Base-by-base conservation (phyloP, 2,113 vertebrate species). In the Microcebus murinus region DNA sequence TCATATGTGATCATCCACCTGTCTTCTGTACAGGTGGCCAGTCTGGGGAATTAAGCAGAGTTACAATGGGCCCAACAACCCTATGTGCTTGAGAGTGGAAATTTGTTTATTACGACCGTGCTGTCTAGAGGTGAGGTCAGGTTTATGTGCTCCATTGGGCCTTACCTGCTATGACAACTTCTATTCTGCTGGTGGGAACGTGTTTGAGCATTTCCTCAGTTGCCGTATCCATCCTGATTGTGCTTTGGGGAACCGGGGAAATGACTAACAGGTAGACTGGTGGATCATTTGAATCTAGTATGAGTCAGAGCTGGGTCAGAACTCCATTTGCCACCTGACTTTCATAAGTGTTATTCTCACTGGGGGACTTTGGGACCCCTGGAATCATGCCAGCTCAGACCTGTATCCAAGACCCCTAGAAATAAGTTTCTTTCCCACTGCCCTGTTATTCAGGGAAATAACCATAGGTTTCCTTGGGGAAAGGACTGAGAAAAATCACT, bases 1-100 rank as follows among this genome's bases (percentile, higher is more conserved):
- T 86, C 9, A 2, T 29, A 11, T 4, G 9, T 23, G n/a, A 27
- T 0, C 2, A 31, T 17, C 36, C 25, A 2, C 55, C 31, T 71
- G 18, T 20, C 15, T 70, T 92, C 15, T 36, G 11, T 23, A 76
- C 13, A 45, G 45, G 45, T 23, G 61, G 17, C 67, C 18, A 34
- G 12, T 21, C 39, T 68, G 45, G 63, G 42, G 45, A 93, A 27
- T n/a, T 45, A 21, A 21, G 10, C 7, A 21, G 36, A 50, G 25
- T 13, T 34, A 34, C 2, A 8, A 2, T 29, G 45, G 63, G 18
- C 31, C 39, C 39, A 50, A 8, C 8, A 8, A 48, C 52, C 39
- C 31, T n/a, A 8, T 29, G 1, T 52, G 50, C 50, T 48, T 79
- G 8, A 68, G 68, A 34, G 76, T 3, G 25, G 34, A 20, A 7